Evolutionary conservation across 2,797 vertebrate species (phyloP).

Genomic region (Nannoperca obscura): DNA sequence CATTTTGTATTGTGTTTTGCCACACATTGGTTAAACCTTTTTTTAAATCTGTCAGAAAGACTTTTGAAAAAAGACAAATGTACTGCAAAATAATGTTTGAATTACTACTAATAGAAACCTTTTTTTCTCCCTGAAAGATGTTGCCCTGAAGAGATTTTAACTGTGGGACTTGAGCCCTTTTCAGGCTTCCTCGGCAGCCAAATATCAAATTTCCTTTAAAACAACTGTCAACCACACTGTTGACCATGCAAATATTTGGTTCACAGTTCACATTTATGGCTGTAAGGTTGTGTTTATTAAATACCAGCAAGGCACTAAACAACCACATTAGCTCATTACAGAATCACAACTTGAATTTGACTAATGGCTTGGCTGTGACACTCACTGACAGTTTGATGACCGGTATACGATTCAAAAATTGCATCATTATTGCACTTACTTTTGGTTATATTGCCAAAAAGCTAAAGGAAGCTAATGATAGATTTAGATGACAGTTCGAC

Average conservation of each 20-base stretch:
- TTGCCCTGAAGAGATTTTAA: neutral
- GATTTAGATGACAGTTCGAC: neutral
- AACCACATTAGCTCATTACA: constrained; percentile 8
- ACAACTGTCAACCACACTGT: constrained; percentile 30
- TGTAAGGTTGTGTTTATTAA: constrained; percentile 19
- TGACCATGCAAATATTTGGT: constrained; percentile 52
- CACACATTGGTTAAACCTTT: neutral
- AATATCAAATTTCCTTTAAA: constrained; percentile 36
- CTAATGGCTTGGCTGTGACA: constrained; percentile 1
- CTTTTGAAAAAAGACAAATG: neutral
- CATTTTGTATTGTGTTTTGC: neutral
- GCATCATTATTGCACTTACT: neutral
- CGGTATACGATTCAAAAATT: neutral
- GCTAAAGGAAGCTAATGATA: neutral
- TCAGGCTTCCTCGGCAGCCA: neutral
- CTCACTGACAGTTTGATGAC: neutral
- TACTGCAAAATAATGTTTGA: constrained; percentile 1
- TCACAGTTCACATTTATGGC: constrained; percentile 12
- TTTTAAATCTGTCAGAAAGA: neutral
- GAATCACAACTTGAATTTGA: constrained; percentile 10
- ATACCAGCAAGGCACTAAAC: constrained; percentile 8
- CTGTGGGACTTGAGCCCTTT: neutral
- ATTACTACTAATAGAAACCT: neutral
- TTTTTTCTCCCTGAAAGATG: constrained; percentile 1
- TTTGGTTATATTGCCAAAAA: neutral